Percentiles rank a stretch among this genome's conserved stretches.
Conservation (phyloP, 2,113 vertebrate genomes). For the Coptodon rendalli region DNA sequence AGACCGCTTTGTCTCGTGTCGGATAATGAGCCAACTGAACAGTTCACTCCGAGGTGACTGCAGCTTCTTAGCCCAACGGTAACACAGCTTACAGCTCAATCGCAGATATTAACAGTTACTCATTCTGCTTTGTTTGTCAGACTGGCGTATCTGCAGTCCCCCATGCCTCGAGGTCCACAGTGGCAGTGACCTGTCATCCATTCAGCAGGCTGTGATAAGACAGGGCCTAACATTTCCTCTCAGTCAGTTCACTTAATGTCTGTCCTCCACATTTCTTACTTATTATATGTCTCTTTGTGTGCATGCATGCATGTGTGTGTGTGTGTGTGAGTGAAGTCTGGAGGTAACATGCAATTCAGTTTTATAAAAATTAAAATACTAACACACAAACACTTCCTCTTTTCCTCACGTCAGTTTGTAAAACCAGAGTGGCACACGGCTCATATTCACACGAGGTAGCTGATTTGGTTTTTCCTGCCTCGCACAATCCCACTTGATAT, state of each 20-base stretch:
- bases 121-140: slow-evolving; percentile 14
- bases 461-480: background rate
- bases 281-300: background rate
- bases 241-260: slow-evolving; percentile 52
- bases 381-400: background rate
- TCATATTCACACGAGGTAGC: slow-evolving; percentile 70
- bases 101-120: background rate
- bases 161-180: slow-evolving; percentile 66
- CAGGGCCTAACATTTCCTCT: slow-evolving; percentile 63
- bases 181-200: slow-evolving; percentile 22
- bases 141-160: slow-evolving; percentile 64
- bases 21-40: slow-evolving; percentile 68
- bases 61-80: background rate
- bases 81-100: background rate
- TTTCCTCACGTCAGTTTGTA: slow-evolving; percentile 66
- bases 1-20: slow-evolving; percentile 70
- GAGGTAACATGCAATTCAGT: background rate
- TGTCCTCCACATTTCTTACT: background rate
- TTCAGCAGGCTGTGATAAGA: slow-evolving; percentile 31
- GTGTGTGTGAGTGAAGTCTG: background rate
- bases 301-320: background rate
- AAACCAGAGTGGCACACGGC: slow-evolving; percentile 74
- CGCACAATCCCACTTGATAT: background rate
- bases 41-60: slow-evolving; percentile 54
- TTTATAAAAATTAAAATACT: background rate